Percentiles rank a stretch among this genome's conserved stretches.
These are phyloP conservation scores for Palythoa grandiflora DNA, from an alignment of 92 coral and sea anemone species.

Conservation along the genomic window DNA sequence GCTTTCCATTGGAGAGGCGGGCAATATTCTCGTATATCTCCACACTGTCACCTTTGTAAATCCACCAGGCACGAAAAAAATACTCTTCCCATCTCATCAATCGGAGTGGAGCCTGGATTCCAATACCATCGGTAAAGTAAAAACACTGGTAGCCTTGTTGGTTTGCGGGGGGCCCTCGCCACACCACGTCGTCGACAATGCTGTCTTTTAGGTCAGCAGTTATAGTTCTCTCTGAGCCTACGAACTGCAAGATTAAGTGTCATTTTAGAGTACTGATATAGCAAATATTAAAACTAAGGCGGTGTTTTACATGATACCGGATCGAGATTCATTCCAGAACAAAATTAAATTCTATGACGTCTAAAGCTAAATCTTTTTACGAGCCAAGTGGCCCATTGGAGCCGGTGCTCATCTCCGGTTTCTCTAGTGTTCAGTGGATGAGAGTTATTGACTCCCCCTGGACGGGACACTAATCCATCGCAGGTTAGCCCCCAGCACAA, in stretches of 20 bases:
- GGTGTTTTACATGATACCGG: too few species aligned
- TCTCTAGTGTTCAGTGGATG: too few species aligned
- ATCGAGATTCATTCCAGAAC: too few species aligned
- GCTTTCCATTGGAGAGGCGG: slow-evolving; percentile 27
- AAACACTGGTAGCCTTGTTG: slow-evolving; percentile 21
- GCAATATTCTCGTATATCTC: slow-evolving; percentile 47
- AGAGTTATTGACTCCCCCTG: too few species aligned
- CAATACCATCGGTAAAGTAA: slow-evolving; percentile 41
- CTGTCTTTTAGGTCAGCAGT: slow-evolving; percentile 47
- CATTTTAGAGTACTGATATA: too few species aligned
- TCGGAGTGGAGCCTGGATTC: slow-evolving; percentile 38
- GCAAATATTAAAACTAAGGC: too few species aligned
- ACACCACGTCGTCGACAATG: slow-evolving; percentile 38
- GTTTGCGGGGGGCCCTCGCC: slow-evolving; percentile 45
- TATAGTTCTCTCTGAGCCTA: slow-evolving; percentile 45
- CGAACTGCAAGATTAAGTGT: slow-evolving; percentile 16
- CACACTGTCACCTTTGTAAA: slow-evolving; percentile 28
- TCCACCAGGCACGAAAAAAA: slow-evolving; percentile 45
- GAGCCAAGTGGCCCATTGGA: too few species aligned
- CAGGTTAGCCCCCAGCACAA: too few species aligned
- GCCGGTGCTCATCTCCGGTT: too few species aligned
- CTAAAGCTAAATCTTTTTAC: too few species aligned
- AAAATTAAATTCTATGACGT: too few species aligned
- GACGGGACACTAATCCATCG: too few species aligned
- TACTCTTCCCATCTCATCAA: slow-evolving; percentile 39